Conservation (phyloP, 1,140 invertebrate genomes). For the Dreissena rostriformis region DNA sequence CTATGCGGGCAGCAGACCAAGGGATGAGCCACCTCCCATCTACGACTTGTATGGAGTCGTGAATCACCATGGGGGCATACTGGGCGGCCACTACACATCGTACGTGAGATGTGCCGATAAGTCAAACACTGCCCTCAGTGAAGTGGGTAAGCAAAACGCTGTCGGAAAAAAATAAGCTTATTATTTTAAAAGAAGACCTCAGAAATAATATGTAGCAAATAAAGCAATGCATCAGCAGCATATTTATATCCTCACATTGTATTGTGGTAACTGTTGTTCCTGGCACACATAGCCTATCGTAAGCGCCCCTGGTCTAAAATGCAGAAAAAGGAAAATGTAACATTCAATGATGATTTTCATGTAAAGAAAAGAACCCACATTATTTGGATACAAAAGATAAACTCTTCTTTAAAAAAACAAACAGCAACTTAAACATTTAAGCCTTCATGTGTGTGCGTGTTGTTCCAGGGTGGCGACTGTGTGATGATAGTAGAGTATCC, state of each 20-base stretch:
- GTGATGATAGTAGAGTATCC: constrained; percentile 82
- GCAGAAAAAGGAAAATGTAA: too few species aligned
- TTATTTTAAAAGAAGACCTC: too few species aligned
- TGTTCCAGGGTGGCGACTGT: constrained; percentile 82
- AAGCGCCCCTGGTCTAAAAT: too few species aligned
- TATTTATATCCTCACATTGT: too few species aligned
- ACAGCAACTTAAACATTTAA: too few species aligned
- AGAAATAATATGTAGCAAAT: too few species aligned
- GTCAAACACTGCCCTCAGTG: constrained; percentile 66
- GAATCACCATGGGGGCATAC: constrained; percentile 83
- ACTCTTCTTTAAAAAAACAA: background rate
- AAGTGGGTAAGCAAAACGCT: constrained; percentile 77
- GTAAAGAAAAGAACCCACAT: too few species aligned
- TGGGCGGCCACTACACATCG: constrained; percentile 84
- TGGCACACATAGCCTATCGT: too few species aligned
- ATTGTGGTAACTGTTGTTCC: too few species aligned
- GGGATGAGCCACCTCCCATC: constrained; percentile 72
- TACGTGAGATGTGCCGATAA: constrained; percentile 79
- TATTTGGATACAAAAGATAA: background rate
- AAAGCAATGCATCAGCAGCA: too few species aligned
- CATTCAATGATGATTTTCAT: too few species aligned
- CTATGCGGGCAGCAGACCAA: constrained; percentile 69
- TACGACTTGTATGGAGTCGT: constrained; percentile 85
- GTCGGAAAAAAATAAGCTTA: too few species aligned
- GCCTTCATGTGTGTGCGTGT: background rate